Percentiles rank a stretch among this genome's conserved stretches.
Evolutionary conservation across 2,113 vertebrate species (phyloP).

Genomic region (Salvelinus fontinalis): DNA sequence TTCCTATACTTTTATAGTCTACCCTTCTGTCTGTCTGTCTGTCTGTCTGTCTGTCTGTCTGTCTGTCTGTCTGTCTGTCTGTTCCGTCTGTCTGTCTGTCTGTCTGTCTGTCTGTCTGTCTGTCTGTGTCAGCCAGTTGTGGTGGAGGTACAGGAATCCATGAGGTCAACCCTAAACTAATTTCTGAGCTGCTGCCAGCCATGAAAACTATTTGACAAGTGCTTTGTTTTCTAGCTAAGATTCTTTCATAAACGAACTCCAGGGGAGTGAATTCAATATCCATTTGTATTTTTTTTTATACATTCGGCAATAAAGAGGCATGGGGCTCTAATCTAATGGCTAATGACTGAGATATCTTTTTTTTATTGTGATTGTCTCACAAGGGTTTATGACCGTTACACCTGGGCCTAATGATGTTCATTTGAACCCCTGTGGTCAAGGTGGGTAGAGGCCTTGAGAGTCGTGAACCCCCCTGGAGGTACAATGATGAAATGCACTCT

Average conservation of each 20-base stretch:
- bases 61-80: too few species aligned
- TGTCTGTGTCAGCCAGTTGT: not conserved
- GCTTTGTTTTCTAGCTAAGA: slow-evolving; percentile 29
- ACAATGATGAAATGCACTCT: not conserved
- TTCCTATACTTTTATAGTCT: not conserved
- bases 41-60: too few species aligned
- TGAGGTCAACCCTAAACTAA: slow-evolving; percentile 25
- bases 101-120: not conserved
- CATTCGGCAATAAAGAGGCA: slow-evolving; percentile 21
- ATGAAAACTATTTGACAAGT: slow-evolving; percentile 7
- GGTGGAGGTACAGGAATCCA: not conserved
- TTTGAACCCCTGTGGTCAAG: slow-evolving; percentile 10
- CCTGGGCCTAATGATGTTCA: slow-evolving; percentile 28
- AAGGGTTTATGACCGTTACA: slow-evolving; percentile 29
- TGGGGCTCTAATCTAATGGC: slow-evolving; percentile 23
- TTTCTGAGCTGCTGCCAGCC: slow-evolving; percentile 20
- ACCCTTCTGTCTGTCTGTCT: too few species aligned
- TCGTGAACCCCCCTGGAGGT: not conserved
- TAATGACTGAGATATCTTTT: too few species aligned
- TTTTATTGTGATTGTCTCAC: slow-evolving; percentile 27
- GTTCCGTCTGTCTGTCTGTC: too few species aligned
- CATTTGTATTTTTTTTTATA: slow-evolving; percentile 36
- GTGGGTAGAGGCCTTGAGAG: slow-evolving; percentile 14
- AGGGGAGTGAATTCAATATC: slow-evolving; percentile 50
- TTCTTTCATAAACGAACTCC: slow-evolving; percentile 37